Percentiles rank a stretch among this genome's conserved stretches.
Evolutionary conservation across 2,113 vertebrate species (phyloP).

Genomic region (Baryphthengus martii): DNA sequence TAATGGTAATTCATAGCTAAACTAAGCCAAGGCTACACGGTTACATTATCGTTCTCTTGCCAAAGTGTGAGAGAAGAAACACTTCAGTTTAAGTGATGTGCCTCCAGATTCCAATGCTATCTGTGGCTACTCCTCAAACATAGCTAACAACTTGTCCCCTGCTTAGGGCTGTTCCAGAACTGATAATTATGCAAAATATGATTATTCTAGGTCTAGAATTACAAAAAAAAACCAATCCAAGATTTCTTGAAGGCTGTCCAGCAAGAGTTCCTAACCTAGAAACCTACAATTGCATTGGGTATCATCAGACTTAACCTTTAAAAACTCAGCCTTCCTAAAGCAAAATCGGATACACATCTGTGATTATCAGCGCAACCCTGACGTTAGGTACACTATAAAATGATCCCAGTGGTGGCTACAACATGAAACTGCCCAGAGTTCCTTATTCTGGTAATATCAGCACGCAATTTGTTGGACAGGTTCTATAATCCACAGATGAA

Average conservation of each 20-base stretch:
- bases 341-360: slow-evolving; percentile 23
- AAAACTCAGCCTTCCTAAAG: neutral
- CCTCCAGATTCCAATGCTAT: neutral
- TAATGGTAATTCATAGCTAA: neutral
- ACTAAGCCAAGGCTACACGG: neutral
- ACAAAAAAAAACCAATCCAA: neutral
- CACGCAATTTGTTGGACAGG: slow-evolving; percentile 73
- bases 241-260: neutral
- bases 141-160: neutral
- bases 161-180: neutral
- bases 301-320: neutral
- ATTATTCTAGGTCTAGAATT: neutral
- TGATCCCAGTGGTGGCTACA: slow-evolving; percentile 22
- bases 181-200: neutral
- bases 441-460: slow-evolving; percentile 58
- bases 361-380: slow-evolving; percentile 36
- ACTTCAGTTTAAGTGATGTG: neutral
- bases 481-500: slow-evolving; percentile 76
- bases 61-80: neutral
- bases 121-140: neutral
- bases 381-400: slow-evolving; percentile 22
- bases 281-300: neutral
- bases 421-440: slow-evolving; percentile 12
- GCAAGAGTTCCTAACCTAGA: neutral
- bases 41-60: neutral